phyloP scores from a whole-genome alignment of 2,113 vertebrate genomes.

The Amphiprion percula region DNA sequence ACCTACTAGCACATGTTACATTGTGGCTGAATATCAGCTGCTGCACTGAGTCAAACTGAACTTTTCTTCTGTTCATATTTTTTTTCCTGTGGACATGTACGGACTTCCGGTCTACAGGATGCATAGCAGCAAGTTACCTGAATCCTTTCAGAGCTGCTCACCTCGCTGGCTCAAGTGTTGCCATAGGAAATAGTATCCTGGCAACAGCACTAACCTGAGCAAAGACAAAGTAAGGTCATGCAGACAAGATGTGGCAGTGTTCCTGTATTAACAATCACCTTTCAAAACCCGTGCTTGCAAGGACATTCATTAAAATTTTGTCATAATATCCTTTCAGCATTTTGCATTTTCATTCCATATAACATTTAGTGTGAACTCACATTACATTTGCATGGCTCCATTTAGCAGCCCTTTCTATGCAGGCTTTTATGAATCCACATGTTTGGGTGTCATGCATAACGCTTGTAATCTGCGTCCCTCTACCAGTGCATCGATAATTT shows the following conservation, averaged over 20 bases:
- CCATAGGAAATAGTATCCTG: constrained; percentile 84
- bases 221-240: constrained; percentile 82
- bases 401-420: constrained; percentile 17
- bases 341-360: constrained; percentile 14
- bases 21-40: not conserved
- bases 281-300: constrained; percentile 39
- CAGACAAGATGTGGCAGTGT: constrained; percentile 55
- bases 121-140: constrained; percentile 68
- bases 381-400: constrained; percentile 6
- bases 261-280: constrained; percentile 23
- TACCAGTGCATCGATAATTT: constrained; percentile 39
- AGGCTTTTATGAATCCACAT: constrained; percentile 24
- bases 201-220: constrained; percentile 82
- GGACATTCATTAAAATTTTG: constrained; percentile 23
- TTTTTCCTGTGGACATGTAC: constrained; percentile 44
- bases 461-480: constrained; percentile 14
- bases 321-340: constrained; percentile 13
- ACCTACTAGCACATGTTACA: not conserved
- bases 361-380: constrained; percentile 7
- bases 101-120: constrained; percentile 73
- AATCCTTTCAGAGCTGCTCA: constrained; percentile 69
- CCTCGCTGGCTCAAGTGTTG: constrained; percentile 80
- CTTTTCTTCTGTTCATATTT: not conserved
- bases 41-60: constrained; percentile 20
- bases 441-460: constrained; percentile 26